Percentiles rank a stretch among this genome's conserved stretches.
phyloP scores from a whole-genome alignment of 2,113 vertebrate genomes.

The Mobula birostris region DNA sequence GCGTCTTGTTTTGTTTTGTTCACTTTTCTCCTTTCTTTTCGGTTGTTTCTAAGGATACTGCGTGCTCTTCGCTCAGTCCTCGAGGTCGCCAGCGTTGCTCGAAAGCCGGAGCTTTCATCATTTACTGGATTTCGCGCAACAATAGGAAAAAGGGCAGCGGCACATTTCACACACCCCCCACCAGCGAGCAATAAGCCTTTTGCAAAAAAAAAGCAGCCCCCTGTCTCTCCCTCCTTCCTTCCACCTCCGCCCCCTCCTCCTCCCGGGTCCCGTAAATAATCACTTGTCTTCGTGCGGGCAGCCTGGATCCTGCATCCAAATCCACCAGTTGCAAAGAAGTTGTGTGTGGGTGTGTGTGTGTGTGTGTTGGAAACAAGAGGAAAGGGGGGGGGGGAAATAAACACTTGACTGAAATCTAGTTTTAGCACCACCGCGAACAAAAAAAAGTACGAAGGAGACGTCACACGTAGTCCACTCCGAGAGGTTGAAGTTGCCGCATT shows the following conservation, averaged over 20 bases:
- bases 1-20: background rate
- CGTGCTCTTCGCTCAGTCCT: background rate
- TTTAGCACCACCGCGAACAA: conserved; percentile 50
- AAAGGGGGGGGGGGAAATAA: conserved; percentile 29
- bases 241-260: conserved; percentile 34
- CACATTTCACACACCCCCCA: conserved; percentile 35
- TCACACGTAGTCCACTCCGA: conserved; percentile 37
- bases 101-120: conserved; percentile 9
- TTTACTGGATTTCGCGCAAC: conserved; percentile 3
- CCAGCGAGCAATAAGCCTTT: background rate
- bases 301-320: conserved; percentile 11
- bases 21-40: background rate
- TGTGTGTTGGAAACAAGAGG: conserved; percentile 12
- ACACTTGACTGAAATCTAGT: conserved; percentile 46
- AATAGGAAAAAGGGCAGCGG: conserved; percentile 45
- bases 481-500: conserved; percentile 77
- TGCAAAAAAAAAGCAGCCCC: conserved; percentile 39
- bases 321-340: conserved; percentile 38
- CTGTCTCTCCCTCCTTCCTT: conserved; percentile 43
- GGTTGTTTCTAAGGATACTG: background rate
- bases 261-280: conserved; percentile 21
- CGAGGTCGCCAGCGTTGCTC: background rate
- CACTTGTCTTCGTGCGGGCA: conserved; percentile 4
- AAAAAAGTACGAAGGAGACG: conserved; percentile 45
- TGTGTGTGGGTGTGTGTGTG: conserved; percentile 27